These are phyloP conservation scores for Simalia tracyae DNA, from an alignment of 2,797 vertebrate genomes.

Conservation along the genomic window DNA sequence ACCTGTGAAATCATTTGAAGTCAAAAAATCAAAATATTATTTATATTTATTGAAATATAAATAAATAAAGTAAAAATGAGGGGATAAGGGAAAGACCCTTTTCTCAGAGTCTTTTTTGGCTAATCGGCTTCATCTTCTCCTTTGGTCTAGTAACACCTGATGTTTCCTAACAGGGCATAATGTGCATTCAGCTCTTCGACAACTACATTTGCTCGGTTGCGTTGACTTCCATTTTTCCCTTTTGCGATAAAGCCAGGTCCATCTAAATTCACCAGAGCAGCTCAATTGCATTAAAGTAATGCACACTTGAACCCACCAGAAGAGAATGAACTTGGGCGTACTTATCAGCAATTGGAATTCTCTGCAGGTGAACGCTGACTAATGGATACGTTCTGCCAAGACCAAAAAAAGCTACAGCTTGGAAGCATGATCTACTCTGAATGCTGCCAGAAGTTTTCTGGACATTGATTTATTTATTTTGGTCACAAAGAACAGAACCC, in stretches of 20 bases:
- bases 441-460: not conserved
- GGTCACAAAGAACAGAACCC: not conserved
- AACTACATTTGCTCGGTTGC: conserved; percentile 48
- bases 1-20: not conserved
- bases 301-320: conserved; percentile 47
- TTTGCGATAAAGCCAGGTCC: conserved; percentile 44
- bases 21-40: not conserved
- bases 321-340: conserved; percentile 52
- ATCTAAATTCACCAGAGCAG: conserved; percentile 53
- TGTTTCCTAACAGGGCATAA: conserved; percentile 36
- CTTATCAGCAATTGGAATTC: conserved; percentile 50
- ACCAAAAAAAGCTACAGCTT: not conserved
- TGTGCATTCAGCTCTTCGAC: conserved; percentile 41
- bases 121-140: not conserved
- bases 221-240: conserved; percentile 57
- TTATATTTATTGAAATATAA: too few species aligned
- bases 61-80: too few species aligned
- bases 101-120: not conserved
- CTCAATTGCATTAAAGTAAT: conserved; percentile 47
- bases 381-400: conserved; percentile 8
- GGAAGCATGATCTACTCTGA: conserved; percentile 7
- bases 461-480: not conserved
- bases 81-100: not conserved
- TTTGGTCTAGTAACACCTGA: not conserved
- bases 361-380: conserved; percentile 3